Conservation (phyloP, 2,797 vertebrate genomes). For the Monodelphis domestica region DNA sequence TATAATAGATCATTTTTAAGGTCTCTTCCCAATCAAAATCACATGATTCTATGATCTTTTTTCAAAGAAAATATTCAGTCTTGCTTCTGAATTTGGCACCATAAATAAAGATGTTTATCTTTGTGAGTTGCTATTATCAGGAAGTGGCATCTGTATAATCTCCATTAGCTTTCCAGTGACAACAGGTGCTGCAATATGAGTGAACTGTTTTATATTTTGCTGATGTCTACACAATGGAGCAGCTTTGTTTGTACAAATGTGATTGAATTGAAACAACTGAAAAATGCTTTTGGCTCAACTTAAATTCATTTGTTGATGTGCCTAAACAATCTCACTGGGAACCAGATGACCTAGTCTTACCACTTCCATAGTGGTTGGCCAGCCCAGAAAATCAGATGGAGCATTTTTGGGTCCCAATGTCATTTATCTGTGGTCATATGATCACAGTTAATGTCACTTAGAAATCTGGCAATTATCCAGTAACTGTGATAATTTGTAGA, state of each 20-base stretch:
- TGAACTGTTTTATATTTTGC: constrained; percentile 53
- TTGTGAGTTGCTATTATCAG: constrained; percentile 50
- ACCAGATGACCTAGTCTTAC: constrained; percentile 16
- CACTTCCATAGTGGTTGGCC: not conserved
- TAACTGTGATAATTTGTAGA: not conserved
- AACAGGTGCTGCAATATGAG: constrained; percentile 28
- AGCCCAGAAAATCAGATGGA: not conserved
- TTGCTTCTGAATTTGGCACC: constrained; percentile 64
- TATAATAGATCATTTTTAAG: not conserved
- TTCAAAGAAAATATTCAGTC: constrained; percentile 45
- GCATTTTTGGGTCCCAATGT: not conserved
- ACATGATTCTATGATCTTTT: constrained; percentile 56
- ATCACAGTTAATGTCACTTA: not conserved
- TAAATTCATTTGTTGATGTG: constrained; percentile 16
- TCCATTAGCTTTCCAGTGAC: constrained; percentile 8
- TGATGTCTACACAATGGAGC: constrained; percentile 40
- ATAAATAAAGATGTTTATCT: constrained; percentile 56
- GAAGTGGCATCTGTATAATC: constrained; percentile 38
- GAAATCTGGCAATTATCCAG: not conserved
- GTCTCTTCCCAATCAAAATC: constrained; percentile 35
- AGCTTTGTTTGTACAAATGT: constrained; percentile 56
- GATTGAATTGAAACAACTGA: constrained; percentile 43
- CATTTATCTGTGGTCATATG: not conserved
- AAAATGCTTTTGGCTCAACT: constrained; percentile 10
- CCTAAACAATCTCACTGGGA: constrained; percentile 13